Conservation (phyloP, 2,797 vertebrate species). For the Coilia nasus region DNA sequence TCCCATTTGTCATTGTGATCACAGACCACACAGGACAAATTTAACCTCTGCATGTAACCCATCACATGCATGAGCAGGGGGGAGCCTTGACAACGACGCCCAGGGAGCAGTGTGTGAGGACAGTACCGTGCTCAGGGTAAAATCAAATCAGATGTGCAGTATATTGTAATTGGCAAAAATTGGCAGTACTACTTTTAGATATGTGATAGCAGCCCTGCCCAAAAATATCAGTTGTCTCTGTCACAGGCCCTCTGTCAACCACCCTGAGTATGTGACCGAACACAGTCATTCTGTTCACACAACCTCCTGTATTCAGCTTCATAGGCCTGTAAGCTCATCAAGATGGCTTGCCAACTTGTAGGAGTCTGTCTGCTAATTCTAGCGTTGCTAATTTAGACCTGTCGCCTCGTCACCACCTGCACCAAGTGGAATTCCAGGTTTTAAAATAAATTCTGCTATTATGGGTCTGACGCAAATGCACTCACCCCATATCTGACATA, state of each 20-base stretch:
- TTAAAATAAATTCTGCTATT: neutral
- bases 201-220: too few species aligned
- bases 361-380: constrained; percentile 51
- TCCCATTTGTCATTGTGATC: too few species aligned
- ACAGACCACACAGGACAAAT: too few species aligned
- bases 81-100: too few species aligned
- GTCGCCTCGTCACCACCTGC: neutral
- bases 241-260: neutral
- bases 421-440: neutral
- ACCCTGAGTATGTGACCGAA: neutral
- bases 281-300: neutral
- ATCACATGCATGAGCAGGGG: too few species aligned
- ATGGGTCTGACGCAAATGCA: neutral
- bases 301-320: neutral
- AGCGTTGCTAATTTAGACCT: constrained; percentile 46
- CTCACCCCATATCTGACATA: neutral
- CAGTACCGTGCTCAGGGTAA: too few species aligned
- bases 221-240: too few species aligned
- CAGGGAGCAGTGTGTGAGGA: too few species aligned
- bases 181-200: too few species aligned
- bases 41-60: too few species aligned
- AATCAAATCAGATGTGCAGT: too few species aligned
- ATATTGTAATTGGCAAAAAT: too few species aligned
- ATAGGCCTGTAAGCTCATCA: neutral
- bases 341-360: constrained; percentile 5